Base-by-base conservation (phyloP, 2,113 vertebrate species). In the Nycticorax nycticorax region DNA sequence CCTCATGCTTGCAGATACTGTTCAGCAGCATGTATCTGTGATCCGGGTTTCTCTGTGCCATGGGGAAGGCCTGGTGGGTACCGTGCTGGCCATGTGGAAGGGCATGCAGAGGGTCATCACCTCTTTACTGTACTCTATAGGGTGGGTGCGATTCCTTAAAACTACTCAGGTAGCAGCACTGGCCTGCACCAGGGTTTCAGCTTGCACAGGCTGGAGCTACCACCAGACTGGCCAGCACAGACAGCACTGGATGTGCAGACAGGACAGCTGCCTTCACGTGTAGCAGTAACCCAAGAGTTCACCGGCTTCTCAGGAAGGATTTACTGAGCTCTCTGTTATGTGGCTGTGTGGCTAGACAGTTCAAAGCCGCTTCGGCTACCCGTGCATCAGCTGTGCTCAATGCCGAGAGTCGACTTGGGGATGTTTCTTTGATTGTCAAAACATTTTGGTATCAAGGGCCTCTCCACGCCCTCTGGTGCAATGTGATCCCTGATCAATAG, bases 361-460 rank as follows among this genome's bases (percentile, higher is more conserved):
- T 95, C 87, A 91, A 81, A 96, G 69, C 83, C 89, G 68, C 79
- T 59, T 89, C 91, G 76, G 83, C 86, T 85, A 67, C 86, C n/a
- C 43, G 0, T 89, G 43, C 12, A 75, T 95, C 95, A 95, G 80
- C 93, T 95, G 87, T 82, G 87, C 80, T 89, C 1, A 0, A 47
- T 94, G 91, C 77, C 69, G 68, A 3, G 68, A 78, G 87, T 68
- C n/a, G 6, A 8, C 62, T 79, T 85, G 69, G 77, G 95, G 69
- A 91, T 91, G 80, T 96, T 83, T 94, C 71, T 82, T 89, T 89
- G 86, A 97, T 92, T 92, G 91, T 93, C 92, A 95, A 93, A 95
- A 94, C 57, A 87, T 87, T 93, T 94, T 92, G 86, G 62, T 89
- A 74, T 93, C 69, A 95, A 94, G 76, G 64, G 14, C 75, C 48